Conservation (phyloP, 1,140 invertebrate species). For the Platyscapa corneri region DNA sequence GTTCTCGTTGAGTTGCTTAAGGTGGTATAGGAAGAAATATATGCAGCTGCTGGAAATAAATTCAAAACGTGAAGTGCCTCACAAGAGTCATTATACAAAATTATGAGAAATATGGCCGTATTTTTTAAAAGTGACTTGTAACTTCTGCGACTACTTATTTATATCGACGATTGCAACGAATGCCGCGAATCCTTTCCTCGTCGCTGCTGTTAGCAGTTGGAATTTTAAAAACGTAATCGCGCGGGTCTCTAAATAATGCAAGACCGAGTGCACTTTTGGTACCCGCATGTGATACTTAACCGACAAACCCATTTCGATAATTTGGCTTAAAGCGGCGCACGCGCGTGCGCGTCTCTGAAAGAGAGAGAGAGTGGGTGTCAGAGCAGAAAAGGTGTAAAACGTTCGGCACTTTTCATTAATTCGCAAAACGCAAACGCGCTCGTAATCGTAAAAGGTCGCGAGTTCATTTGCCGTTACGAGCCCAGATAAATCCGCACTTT, state of each 20-base stretch:
- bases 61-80: background rate
- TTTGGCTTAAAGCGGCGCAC: background rate
- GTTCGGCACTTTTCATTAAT: too few relatives aligned
- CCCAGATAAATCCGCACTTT: too few relatives aligned
- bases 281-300: background rate
- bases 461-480: background rate
- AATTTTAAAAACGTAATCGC: background rate
- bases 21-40: background rate
- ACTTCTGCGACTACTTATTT: background rate
- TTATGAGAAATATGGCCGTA: background rate
- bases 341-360: background rate
- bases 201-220: background rate
- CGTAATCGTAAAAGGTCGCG: background rate
- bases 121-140: background rate
- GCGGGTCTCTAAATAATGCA: background rate
- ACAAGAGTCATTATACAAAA: background rate
- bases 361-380: too few relatives aligned
- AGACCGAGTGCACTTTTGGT: background rate
- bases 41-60: background rate
- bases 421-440: background rate
- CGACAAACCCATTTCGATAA: background rate
- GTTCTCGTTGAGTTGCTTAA: background rate
- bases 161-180: too few relatives aligned
- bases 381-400: background rate
- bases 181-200: background rate